Evolutionary conservation across 2,797 vertebrate species (phyloP), one percentile per base, ranked within the genome.

Genomic region (Amblyopsis hoosieri): DNA sequence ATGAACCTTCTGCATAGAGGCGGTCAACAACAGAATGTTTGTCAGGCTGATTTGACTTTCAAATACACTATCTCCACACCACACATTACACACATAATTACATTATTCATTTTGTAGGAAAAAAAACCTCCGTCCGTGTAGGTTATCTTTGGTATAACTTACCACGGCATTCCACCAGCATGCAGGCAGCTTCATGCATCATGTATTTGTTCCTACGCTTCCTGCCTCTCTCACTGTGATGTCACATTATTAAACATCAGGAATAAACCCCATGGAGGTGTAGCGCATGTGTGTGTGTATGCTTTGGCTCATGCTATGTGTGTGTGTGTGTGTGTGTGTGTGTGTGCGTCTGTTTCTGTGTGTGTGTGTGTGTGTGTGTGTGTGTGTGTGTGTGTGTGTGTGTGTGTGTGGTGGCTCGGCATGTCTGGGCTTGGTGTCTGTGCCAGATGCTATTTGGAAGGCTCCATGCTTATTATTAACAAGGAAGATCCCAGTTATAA

Each of bases 401-500:
- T 51, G 75, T 62, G 0, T 75, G 59, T 48, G 67, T 86, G 69
- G 67, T 83, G 75, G 74, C 62, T 69, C 57, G 75, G 76, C 82
- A 58, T 68, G 86, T 80, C 77, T 53, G 54, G 77, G 67, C 87
- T 75, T 81, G 69, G 66, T 84, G 76, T 81, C 78, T 57, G 70
- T 42, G 59, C 64, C 74, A 52, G 69, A 80, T 72, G 60, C 62
- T 80, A 72, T 77, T 62, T 57, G 67, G 69, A 85, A 86, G 75
- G 74, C 78, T 82, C 65, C 52, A 76, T 76, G 48, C 75, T 88
- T 80, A 84, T 89, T 90, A 89, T 78, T 86, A 78, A 84, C 81
- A 84, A 72, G 50, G 71, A 72, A 85, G 86, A 87, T 81, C 86
- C 11, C 69, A 83, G 81, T 80, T 63, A 55, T 45, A 3, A 29